A percentile compares a stretch with the other conserved stretches of the same genome.
These are phyloP conservation scores for Temnothorax unifasciatus DNA, from an alignment of 2,888 invertebrate genomes.

Conservation along the genomic window DNA sequence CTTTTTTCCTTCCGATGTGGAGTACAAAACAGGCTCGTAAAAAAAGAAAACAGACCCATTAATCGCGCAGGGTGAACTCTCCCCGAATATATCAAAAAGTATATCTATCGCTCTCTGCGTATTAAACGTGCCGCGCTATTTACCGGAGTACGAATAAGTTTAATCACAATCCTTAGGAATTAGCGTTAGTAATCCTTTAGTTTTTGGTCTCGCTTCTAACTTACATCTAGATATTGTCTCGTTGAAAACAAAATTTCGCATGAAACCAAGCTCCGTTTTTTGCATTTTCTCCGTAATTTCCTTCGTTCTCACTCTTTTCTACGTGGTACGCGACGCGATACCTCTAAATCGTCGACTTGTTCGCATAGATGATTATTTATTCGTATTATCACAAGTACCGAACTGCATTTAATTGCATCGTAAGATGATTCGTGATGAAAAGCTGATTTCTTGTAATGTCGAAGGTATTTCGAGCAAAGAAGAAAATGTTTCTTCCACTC, in stretches of 20 bases:
- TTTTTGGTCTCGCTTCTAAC: constrained; percentile 85
- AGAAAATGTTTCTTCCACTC: constrained; percentile 42
- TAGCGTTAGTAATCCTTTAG: constrained; percentile 81
- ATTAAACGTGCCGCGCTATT: constrained; percentile 62
- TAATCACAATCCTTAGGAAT: constrained; percentile 74
- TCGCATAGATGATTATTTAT: constrained; percentile 50
- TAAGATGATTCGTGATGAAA: constrained; percentile 43
- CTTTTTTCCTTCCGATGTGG: no score
- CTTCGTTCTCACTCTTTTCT: constrained; percentile 48
- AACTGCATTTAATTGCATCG: constrained; percentile 52
- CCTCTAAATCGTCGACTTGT: constrained; percentile 47
- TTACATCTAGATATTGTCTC: constrained; percentile 85
- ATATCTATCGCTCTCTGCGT: constrained; percentile 50
- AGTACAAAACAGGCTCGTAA: no score
- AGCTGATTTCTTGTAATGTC: constrained; percentile 45
- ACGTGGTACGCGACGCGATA: constrained; percentile 37
- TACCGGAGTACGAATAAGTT: constrained; percentile 70
- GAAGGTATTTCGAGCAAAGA: constrained; percentile 44
- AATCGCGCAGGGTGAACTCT: constrained; percentile 50
- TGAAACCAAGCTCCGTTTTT: constrained; percentile 40
- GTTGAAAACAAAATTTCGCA: constrained; percentile 77
- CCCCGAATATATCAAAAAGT: constrained; percentile 65
- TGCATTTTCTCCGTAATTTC: background rate
- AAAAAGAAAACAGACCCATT: background rate
- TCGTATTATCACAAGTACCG: constrained; percentile 53